Percentiles rank a stretch among this genome's conserved stretches.
phyloP scores from a whole-genome alignment of 2,113 vertebrate genomes.

The Ctenodactylus gundi region DNA sequence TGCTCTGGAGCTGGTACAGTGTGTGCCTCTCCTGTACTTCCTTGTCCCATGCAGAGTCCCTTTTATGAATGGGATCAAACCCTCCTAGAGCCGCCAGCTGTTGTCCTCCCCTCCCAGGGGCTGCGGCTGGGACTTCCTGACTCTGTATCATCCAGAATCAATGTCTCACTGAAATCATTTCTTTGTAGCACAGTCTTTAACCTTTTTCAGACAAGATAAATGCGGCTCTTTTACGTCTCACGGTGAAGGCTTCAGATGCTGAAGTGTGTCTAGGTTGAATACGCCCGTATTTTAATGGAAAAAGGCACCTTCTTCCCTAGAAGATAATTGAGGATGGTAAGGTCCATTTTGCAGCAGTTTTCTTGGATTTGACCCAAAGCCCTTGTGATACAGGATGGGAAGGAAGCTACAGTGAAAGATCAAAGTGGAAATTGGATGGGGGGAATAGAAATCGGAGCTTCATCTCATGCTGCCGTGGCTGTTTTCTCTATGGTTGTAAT shows the following conservation, averaged over 20 bases:
- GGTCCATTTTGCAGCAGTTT: not conserved
- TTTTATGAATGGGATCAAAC: not conserved
- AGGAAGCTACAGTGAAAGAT: not conserved
- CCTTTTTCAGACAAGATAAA: slow-evolving; percentile 25
- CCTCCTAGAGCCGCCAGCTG: not conserved
- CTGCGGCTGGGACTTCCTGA: not conserved
- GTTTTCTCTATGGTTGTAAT: not conserved
- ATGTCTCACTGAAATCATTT: not conserved
- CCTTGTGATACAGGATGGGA: not conserved
- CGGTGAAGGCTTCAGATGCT: not conserved
- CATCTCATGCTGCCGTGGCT: not conserved
- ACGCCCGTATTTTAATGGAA: not conserved
- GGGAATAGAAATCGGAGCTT: not conserved
- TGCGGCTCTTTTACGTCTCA: not conserved
- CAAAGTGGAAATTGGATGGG: not conserved
- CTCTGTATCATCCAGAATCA: not conserved
- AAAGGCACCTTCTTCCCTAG: not conserved
- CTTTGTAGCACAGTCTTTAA: not conserved
- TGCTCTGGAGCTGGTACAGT: not conserved
- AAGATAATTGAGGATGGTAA: not conserved
- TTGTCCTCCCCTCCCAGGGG: not conserved
- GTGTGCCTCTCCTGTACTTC: not conserved
- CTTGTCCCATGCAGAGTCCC: not conserved
- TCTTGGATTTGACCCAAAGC: not conserved
- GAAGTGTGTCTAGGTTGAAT: not conserved